These are phyloP conservation scores for Meliscaeva auricollis DNA, from an alignment of 2,888 invertebrate genomes.

Conservation along the genomic window DNA sequence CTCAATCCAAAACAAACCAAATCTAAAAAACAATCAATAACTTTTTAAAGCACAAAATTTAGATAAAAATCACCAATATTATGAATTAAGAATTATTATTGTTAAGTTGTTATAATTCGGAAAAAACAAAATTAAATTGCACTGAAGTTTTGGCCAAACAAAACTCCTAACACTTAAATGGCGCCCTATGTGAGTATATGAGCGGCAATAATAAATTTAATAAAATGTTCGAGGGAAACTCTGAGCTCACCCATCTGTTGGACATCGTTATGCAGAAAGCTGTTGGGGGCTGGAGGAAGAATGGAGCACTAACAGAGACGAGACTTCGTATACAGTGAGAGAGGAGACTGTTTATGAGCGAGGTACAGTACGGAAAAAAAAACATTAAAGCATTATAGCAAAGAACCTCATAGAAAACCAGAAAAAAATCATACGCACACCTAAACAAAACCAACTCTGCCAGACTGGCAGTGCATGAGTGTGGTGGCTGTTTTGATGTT, in stretches of 20 bases:
- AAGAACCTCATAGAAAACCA: slow-evolving; percentile 47
- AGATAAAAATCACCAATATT: too few relatives aligned
- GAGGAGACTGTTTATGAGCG: slow-evolving; percentile 35
- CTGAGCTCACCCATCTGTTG: slow-evolving; percentile 62
- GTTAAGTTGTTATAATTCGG: too few relatives aligned
- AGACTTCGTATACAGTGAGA: slow-evolving; percentile 47
- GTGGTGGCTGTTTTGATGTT: slow-evolving; percentile 43
- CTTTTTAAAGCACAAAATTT: neutral
- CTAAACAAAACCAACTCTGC: slow-evolving; percentile 48
- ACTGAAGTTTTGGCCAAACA: neutral
- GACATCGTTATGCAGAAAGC: slow-evolving; percentile 55
- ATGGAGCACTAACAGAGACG: slow-evolving; percentile 1
- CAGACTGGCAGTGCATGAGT: slow-evolving; percentile 28
- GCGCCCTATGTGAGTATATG: neutral
- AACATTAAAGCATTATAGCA: slow-evolving; percentile 42
- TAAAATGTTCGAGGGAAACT: neutral
- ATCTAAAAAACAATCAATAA: neutral
- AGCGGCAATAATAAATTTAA: neutral
- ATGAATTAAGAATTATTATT: too few relatives aligned
- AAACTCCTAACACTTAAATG: neutral
- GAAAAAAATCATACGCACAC: slow-evolving; percentile 50
- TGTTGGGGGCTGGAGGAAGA: slow-evolving; percentile 23
- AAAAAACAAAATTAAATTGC: too few relatives aligned
- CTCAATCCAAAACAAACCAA: neutral
- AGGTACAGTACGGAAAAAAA: slow-evolving; percentile 37